phyloP scores from a whole-genome alignment of 2,888 invertebrate genomes.

The Platycheirus albimanus region DNA sequence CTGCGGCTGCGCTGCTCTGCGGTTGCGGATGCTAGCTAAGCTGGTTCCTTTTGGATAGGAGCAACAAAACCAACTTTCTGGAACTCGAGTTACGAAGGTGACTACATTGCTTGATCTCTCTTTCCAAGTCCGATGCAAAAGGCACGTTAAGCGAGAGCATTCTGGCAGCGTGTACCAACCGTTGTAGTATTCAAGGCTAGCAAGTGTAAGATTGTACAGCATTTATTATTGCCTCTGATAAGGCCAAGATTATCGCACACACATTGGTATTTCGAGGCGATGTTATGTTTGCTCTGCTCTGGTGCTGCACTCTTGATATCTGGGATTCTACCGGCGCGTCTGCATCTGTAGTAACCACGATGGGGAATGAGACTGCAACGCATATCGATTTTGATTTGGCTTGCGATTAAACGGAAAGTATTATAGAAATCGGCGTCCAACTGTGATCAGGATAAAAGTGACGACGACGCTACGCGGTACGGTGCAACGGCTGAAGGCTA shows the following conservation, averaged over 20 bases:
- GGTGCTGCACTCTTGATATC: slow-evolving; percentile 64
- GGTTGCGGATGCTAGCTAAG: no score
- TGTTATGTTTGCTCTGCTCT: slow-evolving; percentile 65
- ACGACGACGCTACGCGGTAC: no score
- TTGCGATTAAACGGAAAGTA: slow-evolving; percentile 70
- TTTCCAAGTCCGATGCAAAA: slow-evolving; percentile 22
- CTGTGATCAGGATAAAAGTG: slow-evolving; percentile 67
- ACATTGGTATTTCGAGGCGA: slow-evolving; percentile 70
- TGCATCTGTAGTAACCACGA: slow-evolving; percentile 41
- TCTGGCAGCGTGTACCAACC: slow-evolving; percentile 65
- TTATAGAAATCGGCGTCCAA: slow-evolving; percentile 75
- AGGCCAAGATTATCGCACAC: slow-evolving; percentile 71
- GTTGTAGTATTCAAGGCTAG: slow-evolving; percentile 73
- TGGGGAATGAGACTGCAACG: slow-evolving; percentile 58
- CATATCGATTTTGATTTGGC: slow-evolving; percentile 74
- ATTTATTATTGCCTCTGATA: slow-evolving; percentile 74
- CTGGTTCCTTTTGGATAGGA: slow-evolving; percentile 12
- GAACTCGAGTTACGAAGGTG: slow-evolving; percentile 68
- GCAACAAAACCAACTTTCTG: slow-evolving; percentile 47
- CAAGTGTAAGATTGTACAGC: slow-evolving; percentile 74
- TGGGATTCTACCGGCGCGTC: slow-evolving; percentile 64
- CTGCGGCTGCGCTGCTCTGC: no score
- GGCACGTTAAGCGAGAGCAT: slow-evolving; percentile 50
- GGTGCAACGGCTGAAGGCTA: slow-evolving; percentile 46
- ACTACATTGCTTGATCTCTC: slow-evolving; percentile 67